These are phyloP conservation scores for Drosophila dives DNA, from an alignment of 2,888 invertebrate genomes.

Conservation along the genomic window DNA sequence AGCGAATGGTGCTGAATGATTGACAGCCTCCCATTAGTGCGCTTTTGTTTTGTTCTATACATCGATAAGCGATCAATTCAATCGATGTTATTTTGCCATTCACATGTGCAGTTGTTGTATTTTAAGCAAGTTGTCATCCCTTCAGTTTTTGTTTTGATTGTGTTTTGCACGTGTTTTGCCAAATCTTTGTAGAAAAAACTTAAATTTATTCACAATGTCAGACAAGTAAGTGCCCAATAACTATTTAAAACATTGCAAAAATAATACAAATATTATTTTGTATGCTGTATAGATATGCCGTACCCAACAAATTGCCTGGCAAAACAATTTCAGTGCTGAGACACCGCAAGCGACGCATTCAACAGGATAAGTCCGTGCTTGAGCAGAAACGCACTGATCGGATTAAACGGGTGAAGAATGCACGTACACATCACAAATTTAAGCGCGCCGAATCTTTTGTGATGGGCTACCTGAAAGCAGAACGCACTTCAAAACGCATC, in stretches of 20 bases:
- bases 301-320: slow-evolving; percentile 84
- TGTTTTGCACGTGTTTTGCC: slow-evolving; percentile 61
- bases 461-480: slow-evolving; percentile 83
- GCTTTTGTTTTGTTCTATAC: not conserved
- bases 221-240: slow-evolving; percentile 75
- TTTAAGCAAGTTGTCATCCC: slow-evolving; percentile 37
- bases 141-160: slow-evolving; percentile 73
- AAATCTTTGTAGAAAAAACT: slow-evolving; percentile 32
- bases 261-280: not conserved
- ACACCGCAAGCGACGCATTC: slow-evolving; percentile 84
- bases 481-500: slow-evolving; percentile 82
- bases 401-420: slow-evolving; percentile 71
- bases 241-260: not conserved
- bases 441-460: slow-evolving; percentile 84
- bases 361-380: slow-evolving; percentile 80
- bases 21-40: not conserved
- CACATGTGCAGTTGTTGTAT: slow-evolving; percentile 6
- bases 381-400: slow-evolving; percentile 81
- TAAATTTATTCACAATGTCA: slow-evolving; percentile 69
- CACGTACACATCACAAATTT: slow-evolving; percentile 80
- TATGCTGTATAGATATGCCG: slow-evolving; percentile 80
- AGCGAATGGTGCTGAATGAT: not conserved
- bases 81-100: slow-evolving; percentile 21
- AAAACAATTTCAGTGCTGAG: slow-evolving; percentile 84
- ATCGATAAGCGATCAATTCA: slow-evolving; percentile 14